A percentile compares a stretch with the other conserved stretches of the same genome.
These are phyloP conservation scores for Rotaria sp. DNA, from an alignment of 2,888 invertebrate species.

Conservation along the genomic window DNA sequence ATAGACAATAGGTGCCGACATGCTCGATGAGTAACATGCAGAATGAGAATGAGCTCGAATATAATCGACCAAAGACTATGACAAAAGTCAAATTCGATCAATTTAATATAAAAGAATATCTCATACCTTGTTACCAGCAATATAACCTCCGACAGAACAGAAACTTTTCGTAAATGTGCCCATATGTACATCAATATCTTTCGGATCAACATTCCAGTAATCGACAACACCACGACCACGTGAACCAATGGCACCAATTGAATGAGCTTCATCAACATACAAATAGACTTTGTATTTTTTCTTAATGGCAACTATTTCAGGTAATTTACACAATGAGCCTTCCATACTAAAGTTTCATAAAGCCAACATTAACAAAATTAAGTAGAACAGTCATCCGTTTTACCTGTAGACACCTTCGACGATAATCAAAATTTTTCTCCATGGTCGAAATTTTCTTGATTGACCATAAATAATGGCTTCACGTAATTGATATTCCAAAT, in stretches of 20 bases:
- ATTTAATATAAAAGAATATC: background rate
- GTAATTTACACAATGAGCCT: slow-evolving; percentile 82
- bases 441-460: slow-evolving; percentile 68
- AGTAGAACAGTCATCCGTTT: background rate
- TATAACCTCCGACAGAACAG: slow-evolving; percentile 89
- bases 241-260: slow-evolving; percentile 83
- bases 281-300: slow-evolving; percentile 86
- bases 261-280: slow-evolving; percentile 96
- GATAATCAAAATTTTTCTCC: slow-evolving; percentile 81
- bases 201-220: slow-evolving; percentile 72
- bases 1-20: slow-evolving; percentile 81
- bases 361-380: background rate
- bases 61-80: slow-evolving; percentile 30
- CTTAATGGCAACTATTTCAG: slow-evolving; percentile 78
- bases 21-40: slow-evolving; percentile 73
- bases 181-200: slow-evolving; percentile 82
- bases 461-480: slow-evolving; percentile 72
- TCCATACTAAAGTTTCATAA: slow-evolving; percentile 67
- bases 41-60: slow-evolving; percentile 65
- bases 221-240: slow-evolving; percentile 80
- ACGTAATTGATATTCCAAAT: slow-evolving; percentile 72
- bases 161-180: slow-evolving; percentile 98
- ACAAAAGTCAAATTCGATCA: too few relatives aligned
- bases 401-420: slow-evolving; percentile 79
- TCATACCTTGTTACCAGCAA: slow-evolving; percentile 75